Conservation (phyloP, 2,113 vertebrate genomes). For the Myodes glareolus region DNA sequence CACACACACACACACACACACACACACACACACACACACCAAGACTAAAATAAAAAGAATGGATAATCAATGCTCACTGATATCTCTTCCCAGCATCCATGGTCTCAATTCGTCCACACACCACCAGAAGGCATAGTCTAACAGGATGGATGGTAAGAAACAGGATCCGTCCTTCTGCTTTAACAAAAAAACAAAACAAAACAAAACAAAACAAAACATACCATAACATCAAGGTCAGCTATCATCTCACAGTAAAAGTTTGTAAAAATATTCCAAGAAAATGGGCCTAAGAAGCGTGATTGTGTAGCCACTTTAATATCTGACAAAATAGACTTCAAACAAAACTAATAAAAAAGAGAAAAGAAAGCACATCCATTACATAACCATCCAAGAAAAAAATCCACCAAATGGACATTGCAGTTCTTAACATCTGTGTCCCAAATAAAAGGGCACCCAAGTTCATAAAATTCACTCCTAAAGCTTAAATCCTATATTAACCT, state of each 20-base stretch:
- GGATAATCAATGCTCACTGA: no score
- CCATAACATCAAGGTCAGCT: neutral
- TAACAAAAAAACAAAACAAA: neutral
- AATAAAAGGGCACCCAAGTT: neutral
- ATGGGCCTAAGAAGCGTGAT: neutral
- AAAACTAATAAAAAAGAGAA: neutral
- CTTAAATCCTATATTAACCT: no score
- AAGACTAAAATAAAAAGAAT: no score
- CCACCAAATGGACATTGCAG: neutral
- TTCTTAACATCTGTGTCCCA: neutral
- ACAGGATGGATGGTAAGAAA: neutral
- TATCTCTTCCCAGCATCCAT: neutral
- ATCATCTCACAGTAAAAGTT: neutral
- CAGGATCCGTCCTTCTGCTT: neutral
- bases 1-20: no score
- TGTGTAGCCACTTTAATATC: neutral
- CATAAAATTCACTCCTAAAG: no score
- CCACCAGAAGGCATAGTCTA: neutral
- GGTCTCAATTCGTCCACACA: neutral
- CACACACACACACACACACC: no score
- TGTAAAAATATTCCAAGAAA: neutral
- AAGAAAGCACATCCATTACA: neutral
- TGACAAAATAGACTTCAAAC: neutral
- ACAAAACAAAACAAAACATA: neutral
- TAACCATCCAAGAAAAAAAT: neutral